These are phyloP conservation scores for Caretta caretta DNA, from an alignment of 2,113 vertebrate species.

Conservation along the genomic window DNA sequence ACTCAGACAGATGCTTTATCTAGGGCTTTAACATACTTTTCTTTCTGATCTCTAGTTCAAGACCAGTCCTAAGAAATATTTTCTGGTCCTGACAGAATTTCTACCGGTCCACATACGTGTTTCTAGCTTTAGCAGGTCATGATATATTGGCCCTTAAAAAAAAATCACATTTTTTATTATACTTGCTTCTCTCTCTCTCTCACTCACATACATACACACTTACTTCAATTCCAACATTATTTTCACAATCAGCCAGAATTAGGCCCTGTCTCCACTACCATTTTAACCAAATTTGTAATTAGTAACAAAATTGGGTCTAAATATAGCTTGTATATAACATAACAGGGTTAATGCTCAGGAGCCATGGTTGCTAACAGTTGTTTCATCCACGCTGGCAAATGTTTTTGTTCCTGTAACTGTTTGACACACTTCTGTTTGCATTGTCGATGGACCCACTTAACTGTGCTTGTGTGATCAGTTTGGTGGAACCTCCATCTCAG, in stretches of 20 bases:
- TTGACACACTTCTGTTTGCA: background rate
- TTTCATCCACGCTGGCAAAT: background rate
- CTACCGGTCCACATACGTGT: background rate
- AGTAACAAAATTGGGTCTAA: background rate
- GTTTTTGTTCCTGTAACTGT: background rate
- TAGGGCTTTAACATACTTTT: background rate
- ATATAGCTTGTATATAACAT: background rate
- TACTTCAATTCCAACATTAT: background rate
- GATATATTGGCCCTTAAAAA: background rate
- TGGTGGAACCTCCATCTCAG: background rate
- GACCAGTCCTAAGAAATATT: background rate
- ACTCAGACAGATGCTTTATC: background rate
- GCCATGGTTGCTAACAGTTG: background rate
- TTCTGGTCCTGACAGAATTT: background rate
- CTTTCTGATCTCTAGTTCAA: background rate
- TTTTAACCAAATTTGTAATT: background rate
- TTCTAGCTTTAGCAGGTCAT: background rate
- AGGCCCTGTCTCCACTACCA: background rate
- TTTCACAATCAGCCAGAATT: background rate
- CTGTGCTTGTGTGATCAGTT: accelerated
- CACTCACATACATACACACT: background rate
- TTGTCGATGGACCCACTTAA: background rate
- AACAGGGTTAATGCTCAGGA: background rate
- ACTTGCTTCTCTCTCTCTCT: background rate
- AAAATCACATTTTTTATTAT: background rate